Evolutionary conservation across 2,888 invertebrate species (phyloP).

Genomic region (Carterocephalus palaemon): DNA sequence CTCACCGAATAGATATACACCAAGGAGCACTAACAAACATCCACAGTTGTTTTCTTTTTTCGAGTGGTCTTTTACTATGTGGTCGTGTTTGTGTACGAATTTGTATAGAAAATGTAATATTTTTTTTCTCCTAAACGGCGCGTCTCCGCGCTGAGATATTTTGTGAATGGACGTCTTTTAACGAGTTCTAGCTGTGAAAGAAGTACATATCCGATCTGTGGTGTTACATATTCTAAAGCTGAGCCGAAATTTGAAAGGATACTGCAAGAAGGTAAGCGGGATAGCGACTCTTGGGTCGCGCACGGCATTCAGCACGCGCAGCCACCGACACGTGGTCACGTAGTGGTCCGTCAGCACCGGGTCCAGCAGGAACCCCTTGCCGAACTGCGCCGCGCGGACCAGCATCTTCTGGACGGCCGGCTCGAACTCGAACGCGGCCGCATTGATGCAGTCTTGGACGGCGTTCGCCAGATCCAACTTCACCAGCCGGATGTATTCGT

Average conservation of each 20-base stretch:
- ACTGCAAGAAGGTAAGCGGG: conserved; percentile 94
- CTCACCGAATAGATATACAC: too few species aligned
- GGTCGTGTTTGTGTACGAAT: too few species aligned
- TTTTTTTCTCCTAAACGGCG: too few species aligned
- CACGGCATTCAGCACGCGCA: conserved; percentile 94
- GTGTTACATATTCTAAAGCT: too few species aligned
- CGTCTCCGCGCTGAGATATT: too few species aligned
- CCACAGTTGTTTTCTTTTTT: too few species aligned
- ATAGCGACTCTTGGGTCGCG: conserved; percentile 92
- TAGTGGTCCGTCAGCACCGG: conserved; percentile 86
- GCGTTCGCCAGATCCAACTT: conserved; percentile 88
- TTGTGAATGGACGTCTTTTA: too few species aligned
- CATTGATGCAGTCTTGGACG: conserved; percentile 94
- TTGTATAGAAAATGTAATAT: too few species aligned
- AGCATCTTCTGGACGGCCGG: conserved; percentile 92
- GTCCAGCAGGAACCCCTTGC: conserved; percentile 92
- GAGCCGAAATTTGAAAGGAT: conserved; percentile 80
- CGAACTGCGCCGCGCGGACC: conserved; percentile 95
- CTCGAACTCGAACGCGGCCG: conserved; percentile 94
- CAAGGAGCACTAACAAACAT: too few species aligned
- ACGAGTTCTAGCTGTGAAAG: too few species aligned
- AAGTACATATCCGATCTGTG: too few species aligned
- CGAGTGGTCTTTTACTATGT: too few species aligned
- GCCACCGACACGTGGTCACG: conserved; percentile 89
- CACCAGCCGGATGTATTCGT: conserved; percentile 94